Conservation (phyloP, 2,113 vertebrate genomes). For the Helogale parvula region DNA sequence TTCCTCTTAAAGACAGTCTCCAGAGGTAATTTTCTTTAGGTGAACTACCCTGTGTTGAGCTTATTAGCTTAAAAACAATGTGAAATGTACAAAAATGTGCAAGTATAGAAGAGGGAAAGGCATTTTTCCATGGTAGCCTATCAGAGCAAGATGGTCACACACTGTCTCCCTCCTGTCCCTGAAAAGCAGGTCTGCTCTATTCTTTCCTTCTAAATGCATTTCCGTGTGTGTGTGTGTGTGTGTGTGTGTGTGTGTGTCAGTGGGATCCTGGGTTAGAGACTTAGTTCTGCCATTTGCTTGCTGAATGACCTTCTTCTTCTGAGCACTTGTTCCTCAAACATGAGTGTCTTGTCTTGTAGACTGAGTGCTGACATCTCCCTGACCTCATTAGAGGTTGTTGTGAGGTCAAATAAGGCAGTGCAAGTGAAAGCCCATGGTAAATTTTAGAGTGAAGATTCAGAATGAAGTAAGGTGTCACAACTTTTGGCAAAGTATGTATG, state of each 20-base stretch:
- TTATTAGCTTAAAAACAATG: neutral
- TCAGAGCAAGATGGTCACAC: neutral
- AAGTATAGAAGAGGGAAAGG: neutral
- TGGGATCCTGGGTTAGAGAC: neutral
- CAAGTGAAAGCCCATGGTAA: neutral
- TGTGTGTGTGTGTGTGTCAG: rapidly evolving
- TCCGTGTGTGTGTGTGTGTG: no score
- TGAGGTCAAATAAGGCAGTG: neutral
- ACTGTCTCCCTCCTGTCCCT: neutral
- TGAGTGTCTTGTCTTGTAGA: neutral
- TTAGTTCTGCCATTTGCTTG: neutral
- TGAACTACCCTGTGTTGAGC: neutral
- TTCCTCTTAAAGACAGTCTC: constrained; percentile 49
- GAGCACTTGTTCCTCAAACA: neutral
- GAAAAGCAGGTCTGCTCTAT: neutral
- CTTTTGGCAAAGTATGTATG: neutral
- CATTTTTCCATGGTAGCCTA: neutral
- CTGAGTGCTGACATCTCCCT: neutral
- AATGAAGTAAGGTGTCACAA: neutral
- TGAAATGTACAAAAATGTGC: neutral
- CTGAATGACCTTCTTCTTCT: neutral
- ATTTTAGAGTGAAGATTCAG: neutral
- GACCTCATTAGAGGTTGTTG: neutral
- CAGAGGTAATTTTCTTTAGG: neutral
- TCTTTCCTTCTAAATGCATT: neutral